Conservation (phyloP, 2,888 invertebrate species). For the Sepioteuthis lessoniana region DNA sequence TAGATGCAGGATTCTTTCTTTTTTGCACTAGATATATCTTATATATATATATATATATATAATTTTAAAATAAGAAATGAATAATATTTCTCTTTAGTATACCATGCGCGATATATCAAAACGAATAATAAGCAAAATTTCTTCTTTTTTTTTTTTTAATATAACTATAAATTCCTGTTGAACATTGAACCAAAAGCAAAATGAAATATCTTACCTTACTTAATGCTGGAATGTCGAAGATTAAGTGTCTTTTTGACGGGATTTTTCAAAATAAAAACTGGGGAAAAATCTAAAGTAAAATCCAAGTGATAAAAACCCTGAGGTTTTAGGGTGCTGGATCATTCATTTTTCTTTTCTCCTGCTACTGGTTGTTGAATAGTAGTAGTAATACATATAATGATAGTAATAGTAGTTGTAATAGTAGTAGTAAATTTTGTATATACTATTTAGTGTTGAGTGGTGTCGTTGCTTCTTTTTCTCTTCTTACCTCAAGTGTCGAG, state of each 20-base stretch:
- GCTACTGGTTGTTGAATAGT: neutral
- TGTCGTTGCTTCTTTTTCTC: neutral
- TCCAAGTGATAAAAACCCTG: neutral
- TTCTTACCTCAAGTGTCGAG: neutral
- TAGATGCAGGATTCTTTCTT: neutral
- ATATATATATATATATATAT: too few species aligned
- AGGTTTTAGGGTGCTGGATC: neutral
- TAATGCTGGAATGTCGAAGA: neutral
- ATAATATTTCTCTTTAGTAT: neutral
- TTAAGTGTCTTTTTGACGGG: neutral
- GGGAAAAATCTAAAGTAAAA: neutral
- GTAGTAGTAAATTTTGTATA: neutral
- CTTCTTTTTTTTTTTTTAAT: too few species aligned
- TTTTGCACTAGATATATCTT: too few species aligned
- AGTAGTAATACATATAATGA: neutral
- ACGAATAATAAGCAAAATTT: too few species aligned
- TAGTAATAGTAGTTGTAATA: neutral
- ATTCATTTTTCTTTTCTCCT: neutral
- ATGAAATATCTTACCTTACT: neutral
- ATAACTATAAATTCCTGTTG: neutral
- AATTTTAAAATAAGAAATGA: neutral
- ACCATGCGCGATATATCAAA: neutral
- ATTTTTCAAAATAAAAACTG: slow-evolving; percentile 15
- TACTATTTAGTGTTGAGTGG: neutral
- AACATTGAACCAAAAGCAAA: neutral